Base-by-base conservation (phyloP, 2,797 vertebrate genomes). In the Enteromius treurensis region DNA sequence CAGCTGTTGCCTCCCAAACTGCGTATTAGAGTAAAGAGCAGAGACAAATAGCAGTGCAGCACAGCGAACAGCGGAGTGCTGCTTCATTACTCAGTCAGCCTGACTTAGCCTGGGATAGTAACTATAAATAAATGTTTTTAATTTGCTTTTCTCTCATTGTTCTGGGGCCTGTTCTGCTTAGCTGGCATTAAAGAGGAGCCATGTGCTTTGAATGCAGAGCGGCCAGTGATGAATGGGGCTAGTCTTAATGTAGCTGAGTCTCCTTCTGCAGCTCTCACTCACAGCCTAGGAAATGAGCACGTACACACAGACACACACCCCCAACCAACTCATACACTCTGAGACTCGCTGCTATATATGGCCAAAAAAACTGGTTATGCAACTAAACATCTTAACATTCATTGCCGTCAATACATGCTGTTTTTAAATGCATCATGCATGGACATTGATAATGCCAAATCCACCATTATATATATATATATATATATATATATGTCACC, bases 81-180 rank as follows among this genome's bases (percentile, higher is more conserved):
- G 84, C 80, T 81, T 85, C 89, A 88, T 89, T 86, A 86, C 73
- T 88, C 87, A 86, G 79, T 86, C 84, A 87, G 79, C 69, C 26
- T 53, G 55, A 83, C 74, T 84, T 79, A 64, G 85, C 49, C 77
- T 80, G 67, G 82, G 77, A 87, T 87, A 82, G 88, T 83, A 85
- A 88, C 87, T 89, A 88, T 89, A 89, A 91, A 90, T 90, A 83
- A 87, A 84, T 88, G 86, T 91, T 92, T 93, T 93, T 91, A 92
- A 93, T 93, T 91, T 84, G 88, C 89, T 90, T 85, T 85, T 86
- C 84, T 88, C 77, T 84, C 82, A 73, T 86, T 83, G 84, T 82
- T 84, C 84, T 73, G 40, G 80, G 67, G 51, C 84, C 83, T 83
- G 88, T 92, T 92, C 85, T 92, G 92, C 92, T 93, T 92, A 92